These are phyloP conservation scores for Apolygus lucorum DNA, from an alignment of 1,140 invertebrate species.

Conservation along the genomic window DNA sequence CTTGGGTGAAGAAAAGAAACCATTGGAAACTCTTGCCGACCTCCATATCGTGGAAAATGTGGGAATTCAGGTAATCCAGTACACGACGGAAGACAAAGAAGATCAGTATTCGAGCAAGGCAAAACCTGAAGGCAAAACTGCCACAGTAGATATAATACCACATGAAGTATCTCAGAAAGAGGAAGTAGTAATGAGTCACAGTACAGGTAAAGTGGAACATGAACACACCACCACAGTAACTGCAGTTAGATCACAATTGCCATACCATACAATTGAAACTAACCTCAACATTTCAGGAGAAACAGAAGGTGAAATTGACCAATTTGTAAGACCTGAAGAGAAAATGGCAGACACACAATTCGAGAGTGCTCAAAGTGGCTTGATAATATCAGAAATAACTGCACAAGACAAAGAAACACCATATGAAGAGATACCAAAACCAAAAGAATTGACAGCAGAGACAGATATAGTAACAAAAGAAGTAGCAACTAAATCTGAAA, in stretches of 20 bases:
- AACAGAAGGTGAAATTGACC: conserved; percentile 28
- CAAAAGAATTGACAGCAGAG: conserved; percentile 31
- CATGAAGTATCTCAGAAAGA: conserved; percentile 29
- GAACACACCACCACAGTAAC: conserved; percentile 17
- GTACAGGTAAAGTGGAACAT: conserved; percentile 28
- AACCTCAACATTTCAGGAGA: conserved; percentile 30
- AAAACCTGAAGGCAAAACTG: conserved; percentile 29
- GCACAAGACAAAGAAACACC: conserved; percentile 33
- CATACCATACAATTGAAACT: conserved; percentile 30
- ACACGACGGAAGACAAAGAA: conserved; percentile 37
- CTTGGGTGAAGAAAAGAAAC: conserved; percentile 38
- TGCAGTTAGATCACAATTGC: conserved; percentile 27
- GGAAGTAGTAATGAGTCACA: conserved; percentile 35
- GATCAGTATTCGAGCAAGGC: conserved; percentile 23
- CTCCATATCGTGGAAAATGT: conserved; percentile 39
- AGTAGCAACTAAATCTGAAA: conserved; percentile 31
- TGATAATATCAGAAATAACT: conserved; percentile 36
- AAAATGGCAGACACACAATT: conserved; percentile 33
- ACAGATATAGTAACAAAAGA: conserved; percentile 38
- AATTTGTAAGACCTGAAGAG: conserved; percentile 29
- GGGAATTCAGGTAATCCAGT: conserved; percentile 36
- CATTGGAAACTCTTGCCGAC: conserved; percentile 35
- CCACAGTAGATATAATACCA: conserved; percentile 27
- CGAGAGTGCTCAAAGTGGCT: conserved; percentile 30
- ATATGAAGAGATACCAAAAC: conserved; percentile 32